A percentile compares a stretch with the other conserved stretches of the same genome.
Conservation (phyloP, 2,113 vertebrate species). For the Theristicus caerulescens region DNA sequence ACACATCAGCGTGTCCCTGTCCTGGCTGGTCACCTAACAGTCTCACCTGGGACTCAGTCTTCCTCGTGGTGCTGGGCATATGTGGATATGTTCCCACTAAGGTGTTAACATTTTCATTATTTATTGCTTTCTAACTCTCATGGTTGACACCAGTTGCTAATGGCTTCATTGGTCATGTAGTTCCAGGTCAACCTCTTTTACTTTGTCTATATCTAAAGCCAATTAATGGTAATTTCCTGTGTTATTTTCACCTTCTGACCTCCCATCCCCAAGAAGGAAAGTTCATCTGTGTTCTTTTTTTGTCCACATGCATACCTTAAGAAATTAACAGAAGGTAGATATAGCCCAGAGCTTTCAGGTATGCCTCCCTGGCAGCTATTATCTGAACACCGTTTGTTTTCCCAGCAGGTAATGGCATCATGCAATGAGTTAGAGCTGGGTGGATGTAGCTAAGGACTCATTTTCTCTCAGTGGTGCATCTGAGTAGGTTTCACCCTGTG, state of each 20-base stretch:
- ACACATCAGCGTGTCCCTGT: background rate
- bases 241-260: background rate
- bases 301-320: background rate
- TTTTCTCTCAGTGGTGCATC: background rate
- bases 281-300: background rate
- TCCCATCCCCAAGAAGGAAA: background rate
- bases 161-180: background rate
- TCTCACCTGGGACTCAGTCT: background rate
- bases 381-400: background rate
- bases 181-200: background rate
- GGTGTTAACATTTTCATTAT: background rate
- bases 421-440: background rate
- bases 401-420: background rate
- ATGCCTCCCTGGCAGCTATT: background rate
- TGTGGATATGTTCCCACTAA: fast-evolving
- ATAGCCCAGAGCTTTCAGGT: background rate
- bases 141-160: background rate
- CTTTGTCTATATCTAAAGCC: background rate
- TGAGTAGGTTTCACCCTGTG: background rate
- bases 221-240: background rate
- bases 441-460: background rate
- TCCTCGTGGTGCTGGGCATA: background rate
- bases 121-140: background rate
- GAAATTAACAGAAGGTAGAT: background rate
- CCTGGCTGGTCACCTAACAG: background rate